A percentile compares a stretch with the other conserved stretches of the same genome.
Conservation (phyloP, 2,888 invertebrate species). For the Anticlea derivata region DNA sequence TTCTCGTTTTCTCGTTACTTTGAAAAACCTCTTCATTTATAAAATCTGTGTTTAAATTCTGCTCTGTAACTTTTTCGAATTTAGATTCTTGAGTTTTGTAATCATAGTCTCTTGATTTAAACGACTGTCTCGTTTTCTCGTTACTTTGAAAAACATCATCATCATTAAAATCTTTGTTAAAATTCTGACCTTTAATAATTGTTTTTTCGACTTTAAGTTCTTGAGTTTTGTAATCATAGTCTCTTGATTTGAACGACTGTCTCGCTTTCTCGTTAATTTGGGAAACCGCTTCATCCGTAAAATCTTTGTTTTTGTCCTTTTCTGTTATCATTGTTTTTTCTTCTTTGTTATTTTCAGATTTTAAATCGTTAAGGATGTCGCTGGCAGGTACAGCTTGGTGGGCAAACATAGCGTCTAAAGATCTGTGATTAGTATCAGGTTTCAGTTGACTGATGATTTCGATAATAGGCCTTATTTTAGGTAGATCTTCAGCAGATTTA, state of each 20-base stretch:
- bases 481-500: conserved; percentile 2
- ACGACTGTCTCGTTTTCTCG: neutral
- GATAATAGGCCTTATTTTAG: conserved; percentile 7
- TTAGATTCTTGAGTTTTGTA: conserved; percentile 23
- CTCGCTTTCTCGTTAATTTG: neutral
- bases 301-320: too few relatives aligned
- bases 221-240: too few relatives aligned
- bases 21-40: neutral
- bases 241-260: too few relatives aligned
- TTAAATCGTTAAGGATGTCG: conserved; percentile 13
- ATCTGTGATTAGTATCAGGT: neutral
- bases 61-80: neutral
- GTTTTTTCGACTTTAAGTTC: neutral
- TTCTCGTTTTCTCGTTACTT: conserved; percentile 5
- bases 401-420: conserved; percentile 14
- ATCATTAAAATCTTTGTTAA: neutral
- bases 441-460: conserved; percentile 15
- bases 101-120: conserved; percentile 13
- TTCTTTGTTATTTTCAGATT: conserved; percentile 3
- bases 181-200: too few relatives aligned
- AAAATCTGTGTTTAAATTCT: neutral
- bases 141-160: neutral
- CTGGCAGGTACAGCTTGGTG: conserved; percentile 11
- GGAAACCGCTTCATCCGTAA: neutral
- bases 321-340: too few relatives aligned